phyloP scores from a whole-genome alignment of 2,113 vertebrate species.

The Castor canadensis region DNA sequence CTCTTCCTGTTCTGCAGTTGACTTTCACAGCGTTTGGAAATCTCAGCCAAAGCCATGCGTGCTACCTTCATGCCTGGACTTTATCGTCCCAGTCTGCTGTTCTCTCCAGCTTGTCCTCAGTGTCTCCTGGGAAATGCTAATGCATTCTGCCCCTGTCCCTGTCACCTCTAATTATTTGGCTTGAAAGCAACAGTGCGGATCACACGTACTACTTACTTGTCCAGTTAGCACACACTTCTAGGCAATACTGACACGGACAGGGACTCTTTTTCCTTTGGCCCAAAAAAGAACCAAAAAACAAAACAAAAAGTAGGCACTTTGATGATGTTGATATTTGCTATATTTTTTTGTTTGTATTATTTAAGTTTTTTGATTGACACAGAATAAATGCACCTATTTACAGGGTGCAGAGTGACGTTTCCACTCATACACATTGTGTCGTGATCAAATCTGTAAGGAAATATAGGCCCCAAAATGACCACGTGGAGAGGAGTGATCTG shows the following conservation, averaged over 20 bases:
- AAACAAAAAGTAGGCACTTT: no score
- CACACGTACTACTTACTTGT: no score
- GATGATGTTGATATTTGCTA: rapidly evolving
- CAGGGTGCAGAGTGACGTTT: not conserved
- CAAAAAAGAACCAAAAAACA: not conserved
- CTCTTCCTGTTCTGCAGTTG: no score
- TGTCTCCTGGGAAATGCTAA: not conserved
- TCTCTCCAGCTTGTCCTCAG: not conserved
- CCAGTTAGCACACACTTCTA: not conserved
- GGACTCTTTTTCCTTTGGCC: not conserved
- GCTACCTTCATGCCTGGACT: not conserved
- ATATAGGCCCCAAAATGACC: no score
- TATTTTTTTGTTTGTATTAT: no score
- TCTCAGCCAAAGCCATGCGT: rapidly evolving
- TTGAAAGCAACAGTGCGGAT: not conserved
- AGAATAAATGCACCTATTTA: no score
- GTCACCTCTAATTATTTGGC: not conserved
- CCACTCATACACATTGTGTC: not conserved
- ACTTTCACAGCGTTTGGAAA: not conserved
- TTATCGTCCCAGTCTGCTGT: not conserved
- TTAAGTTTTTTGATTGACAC: not conserved
- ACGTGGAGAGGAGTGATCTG: no score
- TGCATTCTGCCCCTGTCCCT: rapidly evolving
- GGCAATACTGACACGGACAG: no score
- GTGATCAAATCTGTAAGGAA: no score